phyloP scores from a whole-genome alignment of 2,113 vertebrate species.

The Odontesthes bonariensis region DNA sequence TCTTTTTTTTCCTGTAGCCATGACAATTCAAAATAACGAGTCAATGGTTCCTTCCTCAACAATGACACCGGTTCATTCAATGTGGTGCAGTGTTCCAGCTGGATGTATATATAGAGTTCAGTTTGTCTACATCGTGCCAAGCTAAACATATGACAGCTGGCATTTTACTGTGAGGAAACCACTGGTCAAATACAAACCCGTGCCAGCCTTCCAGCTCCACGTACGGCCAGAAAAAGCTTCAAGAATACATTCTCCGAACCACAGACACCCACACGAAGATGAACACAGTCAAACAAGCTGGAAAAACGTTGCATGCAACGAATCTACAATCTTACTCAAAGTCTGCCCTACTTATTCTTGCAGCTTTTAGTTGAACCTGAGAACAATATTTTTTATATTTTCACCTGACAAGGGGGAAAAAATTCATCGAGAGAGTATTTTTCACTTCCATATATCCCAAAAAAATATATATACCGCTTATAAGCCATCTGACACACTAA shows the following conservation, averaged over 20 bases:
- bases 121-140: constrained; percentile 47
- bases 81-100: constrained; percentile 6
- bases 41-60: background rate
- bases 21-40: constrained; percentile 3
- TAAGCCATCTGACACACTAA: constrained; percentile 34
- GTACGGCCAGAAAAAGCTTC: constrained; percentile 29
- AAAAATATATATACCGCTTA: constrained; percentile 41
- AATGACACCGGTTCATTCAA: constrained; percentile 3
- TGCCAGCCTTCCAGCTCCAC: constrained; percentile 38
- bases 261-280: constrained; percentile 23
- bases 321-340: background rate
- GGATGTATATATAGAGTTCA: constrained; percentile 28
- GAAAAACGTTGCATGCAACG: constrained; percentile 16
- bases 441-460: constrained; percentile 55
- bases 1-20: constrained; percentile 10
- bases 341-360: background rate
- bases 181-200: constrained; percentile 48
- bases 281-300: constrained; percentile 12
- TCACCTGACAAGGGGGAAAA: background rate
- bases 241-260: constrained; percentile 25
- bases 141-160: constrained; percentile 49
- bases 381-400: constrained; percentile 1
- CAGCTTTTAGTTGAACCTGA: constrained; percentile 25
- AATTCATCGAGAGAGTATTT: background rate
- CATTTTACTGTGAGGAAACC: constrained; percentile 46